A percentile compares a stretch with the other conserved stretches of the same genome.
Conservation (phyloP, 2,888 invertebrate species). For the Alsophila aescularia region DNA sequence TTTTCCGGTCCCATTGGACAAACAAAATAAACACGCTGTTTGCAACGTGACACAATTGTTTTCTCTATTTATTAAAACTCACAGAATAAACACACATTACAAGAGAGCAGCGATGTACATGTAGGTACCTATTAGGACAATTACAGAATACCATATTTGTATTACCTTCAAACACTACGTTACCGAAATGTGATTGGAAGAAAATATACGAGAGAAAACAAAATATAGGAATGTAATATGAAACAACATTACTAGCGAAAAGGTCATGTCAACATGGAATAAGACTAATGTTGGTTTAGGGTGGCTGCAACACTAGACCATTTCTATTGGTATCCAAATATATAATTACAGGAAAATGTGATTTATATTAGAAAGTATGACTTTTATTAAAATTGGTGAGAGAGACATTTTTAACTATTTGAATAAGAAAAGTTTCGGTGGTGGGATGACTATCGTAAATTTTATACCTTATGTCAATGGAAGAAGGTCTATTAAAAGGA, state of each 20-base stretch:
- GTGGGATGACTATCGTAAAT: too few relatives aligned
- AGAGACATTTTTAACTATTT: too few relatives aligned
- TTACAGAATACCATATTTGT: background rate
- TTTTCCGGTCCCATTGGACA: background rate
- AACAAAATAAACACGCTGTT: background rate
- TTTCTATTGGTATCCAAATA: too few relatives aligned
- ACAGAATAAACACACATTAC: background rate
- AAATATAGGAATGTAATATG: constrained; percentile 1
- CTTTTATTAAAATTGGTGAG: too few relatives aligned
- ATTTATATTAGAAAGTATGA: too few relatives aligned
- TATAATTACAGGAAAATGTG: too few relatives aligned
- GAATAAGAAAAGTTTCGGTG: too few relatives aligned
- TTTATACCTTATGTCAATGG: too few relatives aligned
- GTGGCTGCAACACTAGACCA: background rate
- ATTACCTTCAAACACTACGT: background rate
- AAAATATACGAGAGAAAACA: constrained; percentile 1
- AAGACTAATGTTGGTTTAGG: constrained; percentile 5
- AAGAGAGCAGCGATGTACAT: background rate
- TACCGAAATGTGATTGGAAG: background rate
- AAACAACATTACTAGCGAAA: constrained; percentile 9
- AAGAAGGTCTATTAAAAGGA: background rate
- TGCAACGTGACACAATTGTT: constrained; percentile 4
- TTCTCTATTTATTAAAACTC: constrained; percentile 2
- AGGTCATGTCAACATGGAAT: constrained; percentile 9
- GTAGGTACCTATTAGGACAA: background rate